Evolutionary conservation across 2,888 invertebrate species (phyloP), one percentile per base, ranked within the genome.

Genomic region (Endotricha flammealis): DNA sequence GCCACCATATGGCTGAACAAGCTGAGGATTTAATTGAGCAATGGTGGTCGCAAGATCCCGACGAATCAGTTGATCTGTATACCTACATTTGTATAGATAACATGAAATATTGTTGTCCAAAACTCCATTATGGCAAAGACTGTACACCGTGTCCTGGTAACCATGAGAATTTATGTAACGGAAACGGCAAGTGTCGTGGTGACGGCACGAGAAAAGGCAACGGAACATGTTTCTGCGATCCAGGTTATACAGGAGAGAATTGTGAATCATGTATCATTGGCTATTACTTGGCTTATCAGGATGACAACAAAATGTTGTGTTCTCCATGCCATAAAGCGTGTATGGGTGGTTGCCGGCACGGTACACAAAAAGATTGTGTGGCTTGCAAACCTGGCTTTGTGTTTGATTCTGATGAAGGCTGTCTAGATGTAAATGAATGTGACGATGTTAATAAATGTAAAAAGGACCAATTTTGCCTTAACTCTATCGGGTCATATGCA

Each of bases 191-290:
- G 68, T 90, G 90, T 48, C 75, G 90, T 45, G 98, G 98, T 0
- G 91, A 92, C 44, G 98, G 98, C 0, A 97, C 97, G 0, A 88
- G 98, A 27, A 95, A 95, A 72, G 99, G 99, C 0, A 96, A 93
- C 62, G 99, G 98, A 0, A 91, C 92, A 42, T 99, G 99, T 65
- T 79, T 89, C 8, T 99, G 98, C 73, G 91, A 96, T 57, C 59
- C 70, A 4, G 98, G 96, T 0, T 98, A 98, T 66, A 60, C 70
- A 0, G 97, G 97, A 0, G 89, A 90, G 0, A 73, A 87, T 13
- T 99, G 99, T 75, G 89, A 92, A 35, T 77, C 88, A n/a, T 99
- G 99, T 72, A 87, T 89, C 8, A 65, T 78, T n/a, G 91, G 91
- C 1, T 92, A 91, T 63, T 96, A 92, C 66, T 87, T 91, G 53